These are phyloP conservation scores for Chrysocyon brachyurus DNA, from an alignment of 2,797 vertebrate genomes.

Conservation along the genomic window DNA sequence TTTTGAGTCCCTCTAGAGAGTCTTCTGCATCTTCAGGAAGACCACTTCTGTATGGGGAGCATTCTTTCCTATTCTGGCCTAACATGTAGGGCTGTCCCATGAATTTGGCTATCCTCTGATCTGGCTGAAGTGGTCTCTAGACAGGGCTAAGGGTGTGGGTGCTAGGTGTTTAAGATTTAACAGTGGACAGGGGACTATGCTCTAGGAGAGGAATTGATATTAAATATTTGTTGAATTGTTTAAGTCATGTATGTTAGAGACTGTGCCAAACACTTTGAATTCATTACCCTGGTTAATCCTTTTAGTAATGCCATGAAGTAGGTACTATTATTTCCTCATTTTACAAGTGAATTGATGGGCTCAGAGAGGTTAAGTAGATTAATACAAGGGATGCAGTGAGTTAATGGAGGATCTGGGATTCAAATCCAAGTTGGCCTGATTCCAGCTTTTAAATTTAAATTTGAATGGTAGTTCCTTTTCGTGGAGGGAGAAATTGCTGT, in stretches of 20 bases:
- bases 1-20: not conserved
- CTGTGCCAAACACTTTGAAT: not conserved
- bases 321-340: constrained; percentile 41
- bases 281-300: constrained; percentile 50
- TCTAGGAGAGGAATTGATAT: constrained; percentile 20
- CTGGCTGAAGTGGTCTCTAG: not conserved
- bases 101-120: not conserved
- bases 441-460: not conserved
- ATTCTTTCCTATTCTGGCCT: not conserved
- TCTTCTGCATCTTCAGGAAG: constrained; percentile 15
- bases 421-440: not conserved
- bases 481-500: not conserved
- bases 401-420: constrained; percentile 34
- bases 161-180: constrained; percentile 9
- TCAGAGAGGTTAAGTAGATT: constrained; percentile 51
- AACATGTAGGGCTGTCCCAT: not conserved
- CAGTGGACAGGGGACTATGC: not conserved
- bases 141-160: not conserved
- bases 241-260: not conserved
- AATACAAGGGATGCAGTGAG: not conserved
- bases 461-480: not conserved
- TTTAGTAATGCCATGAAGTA: constrained; percentile 49
- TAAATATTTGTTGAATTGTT: constrained; percentile 65
- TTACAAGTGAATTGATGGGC: constrained; percentile 57
- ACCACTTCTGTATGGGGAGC: not conserved